Base-by-base conservation (phyloP, 1,140 invertebrate species). In the Cataglyphis hispanica region DNA sequence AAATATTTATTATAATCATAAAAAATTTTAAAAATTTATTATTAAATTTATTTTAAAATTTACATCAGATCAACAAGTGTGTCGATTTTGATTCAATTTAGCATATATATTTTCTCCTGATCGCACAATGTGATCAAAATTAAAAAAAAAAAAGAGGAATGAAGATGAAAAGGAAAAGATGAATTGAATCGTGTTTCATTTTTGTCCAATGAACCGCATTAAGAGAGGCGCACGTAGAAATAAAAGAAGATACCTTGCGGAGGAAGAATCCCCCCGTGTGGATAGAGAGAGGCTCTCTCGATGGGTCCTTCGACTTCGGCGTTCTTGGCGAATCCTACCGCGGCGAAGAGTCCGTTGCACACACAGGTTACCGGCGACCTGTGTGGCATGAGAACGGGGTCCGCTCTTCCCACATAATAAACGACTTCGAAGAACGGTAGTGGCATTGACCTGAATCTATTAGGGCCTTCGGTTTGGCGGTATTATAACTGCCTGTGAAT, bases 391-490 rank as follows among this genome's bases (percentile, higher is more conserved):
- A 86, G 86, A 90, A 91, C 88, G 64, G 76, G 89, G 78, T 64
- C 81, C 84, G 76, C 86, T 88, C 89, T 90, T 91, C 89, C 83
- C 84, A 90, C 86, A 90, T 91, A 90, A 91, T 91, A 83, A 91
- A 91, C 89, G 89, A 88, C 87, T 91, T 89, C 89, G 87, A 84
- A 89, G 85, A 91, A 91, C 80, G 84, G 83, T 89, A 89, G 89
- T 92, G 87, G 90, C 91, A 88, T 90, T 91, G 91, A 92, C 91
- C 89, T 90, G 87, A 92, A 92, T 89, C 91, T 89, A 87, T 89
- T 89, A 86, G 83, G 87, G 66, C 78, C 53, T 91, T 86, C 87
- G 91, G 91, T 91, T 92, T 91, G 88, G 89, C 87, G 83, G 86
- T 88, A 90, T 91, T 88, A 91, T 89, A 92, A 90, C 87, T 91